These are phyloP conservation scores for Tiliqua scincoides DNA, from an alignment of 2,113 vertebrate species.

Conservation along the genomic window DNA sequence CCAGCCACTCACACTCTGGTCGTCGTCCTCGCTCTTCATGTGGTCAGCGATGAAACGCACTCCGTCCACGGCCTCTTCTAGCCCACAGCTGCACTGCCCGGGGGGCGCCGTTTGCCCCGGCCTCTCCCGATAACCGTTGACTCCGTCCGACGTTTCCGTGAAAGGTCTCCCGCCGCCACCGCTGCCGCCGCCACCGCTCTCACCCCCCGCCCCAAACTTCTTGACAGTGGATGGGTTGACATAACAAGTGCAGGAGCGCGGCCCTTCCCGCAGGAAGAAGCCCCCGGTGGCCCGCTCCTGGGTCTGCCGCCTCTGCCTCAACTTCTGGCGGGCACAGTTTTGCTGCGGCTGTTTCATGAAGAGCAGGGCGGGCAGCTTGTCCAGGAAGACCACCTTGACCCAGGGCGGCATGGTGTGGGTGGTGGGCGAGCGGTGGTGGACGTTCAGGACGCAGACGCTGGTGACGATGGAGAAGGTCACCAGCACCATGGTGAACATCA, in stretches of 20 bases:
- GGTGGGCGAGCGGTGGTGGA: slow-evolving; percentile 94
- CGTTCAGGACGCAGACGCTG: slow-evolving; percentile 94
- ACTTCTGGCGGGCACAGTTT: slow-evolving; percentile 88
- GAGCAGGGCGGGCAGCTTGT: slow-evolving; percentile 89
- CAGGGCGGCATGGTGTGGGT: slow-evolving; percentile 97
- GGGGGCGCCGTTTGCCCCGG: slow-evolving; percentile 37
- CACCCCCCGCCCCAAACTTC: slow-evolving; percentile 76
- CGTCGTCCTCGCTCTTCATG: slow-evolving; percentile 94
- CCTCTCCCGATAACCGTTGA: slow-evolving; percentile 80
- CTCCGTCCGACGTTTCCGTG: slow-evolving; percentile 68
- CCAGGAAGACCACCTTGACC: slow-evolving; percentile 92
- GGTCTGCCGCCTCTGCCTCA: slow-evolving; percentile 82
- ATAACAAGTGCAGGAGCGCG: slow-evolving; percentile 84
- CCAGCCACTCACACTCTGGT: slow-evolving; percentile 89
- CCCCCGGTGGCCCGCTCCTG: slow-evolving; percentile 56
- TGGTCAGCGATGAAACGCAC: slow-evolving; percentile 96
- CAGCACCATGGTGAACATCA: slow-evolving; percentile 99
- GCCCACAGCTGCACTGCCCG: slow-evolving; percentile 76
- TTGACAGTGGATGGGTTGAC: slow-evolving; percentile 84
- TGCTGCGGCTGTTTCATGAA: slow-evolving; percentile 94
- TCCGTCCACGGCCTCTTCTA: slow-evolving; percentile 91
- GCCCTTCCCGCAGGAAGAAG: slow-evolving; percentile 66
- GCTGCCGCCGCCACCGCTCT: slow-evolving; percentile 60
- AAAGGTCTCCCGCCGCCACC: slow-evolving; percentile 41
- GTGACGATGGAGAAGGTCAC: slow-evolving; percentile 97